A percentile compares a stretch with the other conserved stretches of the same genome.
These are phyloP conservation scores for Melanophora roralis DNA, from an alignment of 2,888 invertebrate species.

Conservation along the genomic window DNA sequence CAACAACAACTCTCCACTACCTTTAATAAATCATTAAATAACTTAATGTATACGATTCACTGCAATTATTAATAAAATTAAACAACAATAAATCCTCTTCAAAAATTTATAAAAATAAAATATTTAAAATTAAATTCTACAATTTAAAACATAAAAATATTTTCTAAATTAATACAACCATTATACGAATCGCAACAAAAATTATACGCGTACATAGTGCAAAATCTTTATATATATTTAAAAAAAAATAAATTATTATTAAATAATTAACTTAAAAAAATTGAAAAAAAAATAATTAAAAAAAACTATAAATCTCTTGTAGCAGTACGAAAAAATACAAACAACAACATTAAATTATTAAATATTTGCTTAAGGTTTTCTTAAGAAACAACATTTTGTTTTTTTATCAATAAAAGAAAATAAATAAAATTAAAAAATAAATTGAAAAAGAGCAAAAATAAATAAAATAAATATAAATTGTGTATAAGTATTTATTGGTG, in stretches of 20 bases:
- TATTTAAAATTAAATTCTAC: conserved; percentile 9
- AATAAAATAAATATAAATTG: conserved; percentile 29
- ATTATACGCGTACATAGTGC: conserved; percentile 73
- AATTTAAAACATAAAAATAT: conserved; percentile 62
- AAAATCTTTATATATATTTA: conserved; percentile 58
- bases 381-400: neutral
- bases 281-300: conserved; percentile 26
- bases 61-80: conserved; percentile 74
- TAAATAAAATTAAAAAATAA: neutral
- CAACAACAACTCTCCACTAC: conserved; percentile 55
- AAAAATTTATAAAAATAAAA: conserved; percentile 57
- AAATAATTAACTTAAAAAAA: conserved; percentile 54
- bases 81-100: conserved; percentile 54
- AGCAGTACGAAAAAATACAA: too few species aligned
- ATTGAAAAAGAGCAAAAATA: conserved; percentile 21
- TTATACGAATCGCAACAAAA: conserved; percentile 61
- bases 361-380: neutral
- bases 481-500: conserved; percentile 11
- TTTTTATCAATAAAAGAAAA: neutral
- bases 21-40: conserved; percentile 58
- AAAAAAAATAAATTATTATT: conserved; percentile 55
- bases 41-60: conserved; percentile 75
- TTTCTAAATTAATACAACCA: conserved; percentile 65
- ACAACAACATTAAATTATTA: neutral
- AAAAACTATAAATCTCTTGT: conserved; percentile 1